Percentiles rank a stretch among this genome's conserved stretches.
phyloP scores from a whole-genome alignment of 1,140 invertebrate genomes.

The Schmidtea mediterranea region DNA sequence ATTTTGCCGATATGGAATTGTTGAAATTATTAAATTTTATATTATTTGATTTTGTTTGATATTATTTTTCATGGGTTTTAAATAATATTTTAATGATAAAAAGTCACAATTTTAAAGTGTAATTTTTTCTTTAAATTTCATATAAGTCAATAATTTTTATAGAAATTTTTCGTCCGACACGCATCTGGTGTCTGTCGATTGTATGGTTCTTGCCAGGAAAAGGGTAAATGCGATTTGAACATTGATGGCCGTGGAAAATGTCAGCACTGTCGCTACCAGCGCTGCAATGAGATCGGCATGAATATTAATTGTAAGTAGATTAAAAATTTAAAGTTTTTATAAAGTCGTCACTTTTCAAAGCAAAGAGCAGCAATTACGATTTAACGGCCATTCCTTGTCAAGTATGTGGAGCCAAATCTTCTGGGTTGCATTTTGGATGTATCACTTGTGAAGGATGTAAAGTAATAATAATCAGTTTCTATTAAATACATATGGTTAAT shows the following conservation, averaged over 20 bases:
- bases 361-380: too few relatives aligned
- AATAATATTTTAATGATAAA: too few relatives aligned
- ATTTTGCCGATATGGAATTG: too few relatives aligned
- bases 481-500: too few relatives aligned
- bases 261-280: constrained; percentile 95
- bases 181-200: neutral
- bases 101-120: too few relatives aligned
- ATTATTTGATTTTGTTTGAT: too few relatives aligned
- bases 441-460: constrained; percentile 31
- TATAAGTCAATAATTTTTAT: too few relatives aligned
- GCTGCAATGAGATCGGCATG: constrained; percentile 94
- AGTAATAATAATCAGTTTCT: constrained; percentile 11
- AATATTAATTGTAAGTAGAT: constrained; percentile 56
- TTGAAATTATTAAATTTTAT: too few relatives aligned
- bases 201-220: neutral
- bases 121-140: too few relatives aligned
- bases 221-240: constrained; percentile 18
- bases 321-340: too few relatives aligned
- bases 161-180: constrained; percentile 3
- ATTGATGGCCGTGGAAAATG: constrained; percentile 33
- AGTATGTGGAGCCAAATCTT: constrained; percentile 29
- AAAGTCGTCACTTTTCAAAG: too few relatives aligned
- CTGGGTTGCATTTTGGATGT: constrained; percentile 31
- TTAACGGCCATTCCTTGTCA: constrained; percentile 14
- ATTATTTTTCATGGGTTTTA: too few relatives aligned